A percentile compares a stretch with the other conserved stretches of the same genome.
These are phyloP conservation scores for Fabriciana adippe DNA, from an alignment of 2,888 invertebrate genomes.

Conservation along the genomic window DNA sequence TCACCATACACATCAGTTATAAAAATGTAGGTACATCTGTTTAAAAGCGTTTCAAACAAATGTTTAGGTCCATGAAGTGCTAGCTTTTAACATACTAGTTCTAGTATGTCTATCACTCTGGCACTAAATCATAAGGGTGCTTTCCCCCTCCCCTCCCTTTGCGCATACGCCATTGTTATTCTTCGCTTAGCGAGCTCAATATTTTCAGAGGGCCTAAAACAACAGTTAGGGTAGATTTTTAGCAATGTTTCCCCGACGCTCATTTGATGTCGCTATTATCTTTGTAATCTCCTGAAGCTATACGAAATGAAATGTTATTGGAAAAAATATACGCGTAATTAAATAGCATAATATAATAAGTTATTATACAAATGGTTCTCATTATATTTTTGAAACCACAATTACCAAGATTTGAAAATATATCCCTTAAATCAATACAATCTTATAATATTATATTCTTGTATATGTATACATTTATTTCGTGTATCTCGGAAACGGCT, in stretches of 20 bases:
- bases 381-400: too few relatives aligned
- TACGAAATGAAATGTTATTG: slow-evolving; percentile 20
- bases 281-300: slow-evolving; percentile 45
- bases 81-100: background rate
- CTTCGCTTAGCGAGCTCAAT: slow-evolving; percentile 67
- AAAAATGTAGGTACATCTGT: too few relatives aligned
- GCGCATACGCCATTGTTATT: slow-evolving; percentile 60
- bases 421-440: too few relatives aligned
- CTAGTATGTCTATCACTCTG: slow-evolving; percentile 3
- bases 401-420: too few relatives aligned
- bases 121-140: background rate
- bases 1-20: too few relatives aligned
- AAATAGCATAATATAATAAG: slow-evolving; percentile 1
- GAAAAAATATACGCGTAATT: slow-evolving; percentile 10
- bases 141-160: slow-evolving; percentile 20
- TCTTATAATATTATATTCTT: too few relatives aligned
- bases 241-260: slow-evolving; percentile 59
- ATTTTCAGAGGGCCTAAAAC: slow-evolving; percentile 71
- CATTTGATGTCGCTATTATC: slow-evolving; percentile 58
- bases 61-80: too few relatives aligned
- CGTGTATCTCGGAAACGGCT: too few relatives aligned
- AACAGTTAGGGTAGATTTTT: slow-evolving; percentile 59
- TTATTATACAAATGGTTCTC: too few relatives aligned
- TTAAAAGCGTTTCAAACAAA: too few relatives aligned
- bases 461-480: too few relatives aligned